Evolutionary conservation across 2,797 vertebrate species (phyloP), one percentile per base, ranked within the genome.

Genomic region (Sebastes hubbsi): DNA sequence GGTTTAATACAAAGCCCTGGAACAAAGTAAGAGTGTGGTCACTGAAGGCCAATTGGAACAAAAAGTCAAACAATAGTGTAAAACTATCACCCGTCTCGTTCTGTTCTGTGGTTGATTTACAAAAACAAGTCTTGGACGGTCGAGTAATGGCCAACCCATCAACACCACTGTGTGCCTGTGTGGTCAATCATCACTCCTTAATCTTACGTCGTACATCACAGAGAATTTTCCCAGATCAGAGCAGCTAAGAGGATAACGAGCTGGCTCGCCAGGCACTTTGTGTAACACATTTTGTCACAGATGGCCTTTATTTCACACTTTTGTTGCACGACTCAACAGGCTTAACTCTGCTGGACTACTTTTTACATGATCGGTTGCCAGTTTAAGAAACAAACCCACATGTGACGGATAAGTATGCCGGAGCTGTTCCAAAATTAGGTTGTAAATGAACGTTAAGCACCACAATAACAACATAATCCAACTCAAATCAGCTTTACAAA

Each of bases 301-400:
- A 87, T 77, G 86, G 85, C 87, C 84, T 91, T 88, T 92, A 91
- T 89, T 92, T 94, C 85, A 84, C 81, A 89, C 87, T 90, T 86
- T 30, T 71, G 65, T 80, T 67, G 32, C 72, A 82, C 62, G 27
- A 87, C 85, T 91, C 79, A 83, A 84, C 65, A 55, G 63, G 69
- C 80, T 36, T 83, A 85, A 88, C 84, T 85, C 75, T 82, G 83
- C 83, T 80, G 84, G 78, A 80, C 58, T 42, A 4, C 69, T 83
- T 87, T 81, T 81, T 75, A 73, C 75, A 77, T 72, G 79, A 88
- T 89, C 69, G 25, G 70, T 70, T 90, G 91, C 91, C 90, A 90
- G 79, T 66, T 85, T 82, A 56, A 78, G 82, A 90, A 90, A 84
- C 64, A 85, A 82, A 82, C 78, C 82, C 77, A 86, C 83, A 82